Conservation (phyloP, 1,140 invertebrate species). For the Branchinecta lindahli region DNA sequence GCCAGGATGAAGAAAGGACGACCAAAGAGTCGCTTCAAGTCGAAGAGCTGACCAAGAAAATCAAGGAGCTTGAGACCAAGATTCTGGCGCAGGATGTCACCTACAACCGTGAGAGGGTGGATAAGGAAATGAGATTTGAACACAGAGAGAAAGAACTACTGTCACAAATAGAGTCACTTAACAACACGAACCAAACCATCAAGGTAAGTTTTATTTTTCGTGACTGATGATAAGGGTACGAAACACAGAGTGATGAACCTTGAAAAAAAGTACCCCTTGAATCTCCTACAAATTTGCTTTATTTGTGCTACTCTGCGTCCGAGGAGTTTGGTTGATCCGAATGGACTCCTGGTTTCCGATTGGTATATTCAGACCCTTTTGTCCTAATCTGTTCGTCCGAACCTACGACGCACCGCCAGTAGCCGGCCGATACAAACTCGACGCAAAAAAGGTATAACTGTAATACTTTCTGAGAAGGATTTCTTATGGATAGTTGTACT, state of each 20-base stretch:
- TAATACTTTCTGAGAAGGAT: too few relatives aligned
- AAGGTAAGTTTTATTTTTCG: slow-evolving; percentile 13
- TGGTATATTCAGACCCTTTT: too few relatives aligned
- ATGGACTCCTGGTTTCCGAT: too few relatives aligned
- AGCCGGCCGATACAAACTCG: too few relatives aligned
- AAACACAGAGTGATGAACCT: not conserved
- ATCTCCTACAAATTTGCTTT: too few relatives aligned
- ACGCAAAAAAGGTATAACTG: too few relatives aligned
- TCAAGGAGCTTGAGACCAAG: not conserved
- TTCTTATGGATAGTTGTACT: too few relatives aligned
- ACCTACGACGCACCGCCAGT: too few relatives aligned
- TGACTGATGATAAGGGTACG: slow-evolving; percentile 26
- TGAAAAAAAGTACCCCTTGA: too few relatives aligned
- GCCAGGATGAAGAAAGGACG: slow-evolving; percentile 18
- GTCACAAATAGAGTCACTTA: not conserved
- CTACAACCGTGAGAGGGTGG: not conserved
- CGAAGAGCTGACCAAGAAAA: not conserved
- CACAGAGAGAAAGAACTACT: not conserved
- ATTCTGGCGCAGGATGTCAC: not conserved
- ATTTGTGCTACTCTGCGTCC: too few relatives aligned
- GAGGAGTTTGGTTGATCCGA: too few relatives aligned
- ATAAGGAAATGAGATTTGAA: not conserved
- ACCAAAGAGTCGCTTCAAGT: not conserved
- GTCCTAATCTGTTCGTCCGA: too few relatives aligned
- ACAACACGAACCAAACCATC: not conserved